phyloP scores from a whole-genome alignment of 1,140 invertebrate genomes.

The Pogonus chalceus region DNA sequence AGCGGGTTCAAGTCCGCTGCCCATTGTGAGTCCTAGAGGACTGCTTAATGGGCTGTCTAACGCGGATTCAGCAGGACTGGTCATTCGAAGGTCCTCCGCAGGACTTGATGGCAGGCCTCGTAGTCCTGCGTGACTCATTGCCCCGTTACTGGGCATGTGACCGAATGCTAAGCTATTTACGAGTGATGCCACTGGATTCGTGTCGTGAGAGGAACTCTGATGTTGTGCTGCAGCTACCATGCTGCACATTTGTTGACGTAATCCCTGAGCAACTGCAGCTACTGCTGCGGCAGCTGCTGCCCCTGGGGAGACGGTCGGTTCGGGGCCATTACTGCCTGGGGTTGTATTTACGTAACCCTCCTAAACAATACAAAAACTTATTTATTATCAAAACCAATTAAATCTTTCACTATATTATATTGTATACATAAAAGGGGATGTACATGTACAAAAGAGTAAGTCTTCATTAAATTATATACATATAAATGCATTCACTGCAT shows the following conservation, averaged over 20 bases:
- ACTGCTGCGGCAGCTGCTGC: slow-evolving; percentile 59
- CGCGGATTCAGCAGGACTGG: slow-evolving; percentile 31
- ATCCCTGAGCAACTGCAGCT: slow-evolving; percentile 57
- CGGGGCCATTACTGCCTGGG: slow-evolving; percentile 42
- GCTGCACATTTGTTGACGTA: slow-evolving; percentile 61
- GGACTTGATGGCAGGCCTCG: neutral
- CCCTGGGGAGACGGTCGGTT: slow-evolving; percentile 54
- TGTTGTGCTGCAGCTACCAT: slow-evolving; percentile 55
- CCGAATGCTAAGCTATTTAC: slow-evolving; percentile 31
- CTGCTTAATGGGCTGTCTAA: slow-evolving; percentile 42
- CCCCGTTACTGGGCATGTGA: slow-evolving; percentile 33
- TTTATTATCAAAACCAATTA: too few species aligned
- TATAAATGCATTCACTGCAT: too few species aligned
- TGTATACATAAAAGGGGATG: too few species aligned
- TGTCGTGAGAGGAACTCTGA: slow-evolving; percentile 42
- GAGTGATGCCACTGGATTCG: slow-evolving; percentile 34
- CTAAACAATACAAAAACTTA: slow-evolving; percentile 39
- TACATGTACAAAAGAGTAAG: too few species aligned
- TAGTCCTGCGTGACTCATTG: neutral
- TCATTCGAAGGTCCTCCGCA: slow-evolving; percentile 28
- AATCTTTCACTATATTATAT: too few species aligned
- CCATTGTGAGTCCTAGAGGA: slow-evolving; percentile 34
- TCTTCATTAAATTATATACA: too few species aligned
- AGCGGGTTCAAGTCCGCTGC: neutral
- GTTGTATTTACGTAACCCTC: slow-evolving; percentile 13